Evolutionary conservation across 2,888 invertebrate species (phyloP).

Genomic region (Nudaria mundana): DNA sequence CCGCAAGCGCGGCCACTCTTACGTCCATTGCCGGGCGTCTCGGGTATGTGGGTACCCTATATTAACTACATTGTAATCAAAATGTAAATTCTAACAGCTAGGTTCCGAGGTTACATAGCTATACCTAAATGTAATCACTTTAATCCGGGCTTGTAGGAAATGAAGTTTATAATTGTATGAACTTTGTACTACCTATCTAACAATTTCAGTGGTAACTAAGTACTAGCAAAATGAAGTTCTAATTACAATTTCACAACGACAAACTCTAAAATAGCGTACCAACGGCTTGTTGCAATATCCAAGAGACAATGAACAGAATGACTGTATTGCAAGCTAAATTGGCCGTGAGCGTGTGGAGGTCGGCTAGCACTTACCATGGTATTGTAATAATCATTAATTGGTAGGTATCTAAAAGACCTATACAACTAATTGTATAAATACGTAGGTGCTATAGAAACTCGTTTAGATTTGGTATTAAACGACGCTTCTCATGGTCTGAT

Average conservation of each 20-base stretch:
- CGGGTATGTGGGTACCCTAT: no score
- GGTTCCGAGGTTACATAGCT: no score
- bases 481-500: conserved; percentile 23
- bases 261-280: conserved; percentile 42
- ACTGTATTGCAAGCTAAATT: conserved; percentile 56
- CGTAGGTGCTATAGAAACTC: conserved; percentile 2
- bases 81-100: no score
- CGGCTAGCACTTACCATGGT: conserved; percentile 41
- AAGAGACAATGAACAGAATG: conserved; percentile 55
- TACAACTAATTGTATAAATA: conserved; percentile 3
- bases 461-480: conserved; percentile 20
- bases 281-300: conserved; percentile 51
- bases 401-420: conserved; percentile 11
- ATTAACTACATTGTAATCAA: no score
- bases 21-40: no score
- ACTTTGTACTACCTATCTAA: no score
- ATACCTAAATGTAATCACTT: no score
- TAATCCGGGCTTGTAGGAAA: no score
- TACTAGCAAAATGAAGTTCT: conserved; percentile 30
- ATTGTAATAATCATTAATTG: conserved; percentile 10
- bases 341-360: conserved; percentile 66
- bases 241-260: conserved; percentile 45
- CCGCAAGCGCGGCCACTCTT: no score
- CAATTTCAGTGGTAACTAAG: no score
- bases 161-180: conserved; percentile 19